phyloP scores from a whole-genome alignment of 2,797 vertebrate genomes.

The Microctenopoma lineatum region DNA sequence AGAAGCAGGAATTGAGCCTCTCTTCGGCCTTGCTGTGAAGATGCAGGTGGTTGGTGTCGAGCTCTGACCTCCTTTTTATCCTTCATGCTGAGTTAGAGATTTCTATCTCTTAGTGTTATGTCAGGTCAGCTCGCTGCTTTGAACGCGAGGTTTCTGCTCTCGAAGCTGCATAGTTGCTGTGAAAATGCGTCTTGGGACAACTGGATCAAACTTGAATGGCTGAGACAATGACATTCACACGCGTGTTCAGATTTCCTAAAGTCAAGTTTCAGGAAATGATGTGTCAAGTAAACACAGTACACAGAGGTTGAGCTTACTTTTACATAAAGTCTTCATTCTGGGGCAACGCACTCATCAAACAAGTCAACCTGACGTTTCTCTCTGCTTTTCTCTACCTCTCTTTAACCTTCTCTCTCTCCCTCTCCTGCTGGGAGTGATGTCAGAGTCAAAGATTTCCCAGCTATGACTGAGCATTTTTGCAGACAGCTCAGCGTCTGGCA shows the following conservation, averaged over 20 bases:
- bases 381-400: neutral
- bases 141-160: slow-evolving; percentile 8
- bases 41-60: slow-evolving; percentile 48
- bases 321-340: neutral
- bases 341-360: neutral
- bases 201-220: no score
- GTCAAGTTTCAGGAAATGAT: no score
- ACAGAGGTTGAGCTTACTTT: no score
- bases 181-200: no score
- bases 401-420: slow-evolving; percentile 1
- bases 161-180: neutral
- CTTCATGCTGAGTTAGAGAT: slow-evolving; percentile 51
- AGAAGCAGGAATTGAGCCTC: neutral
- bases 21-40: slow-evolving; percentile 12
- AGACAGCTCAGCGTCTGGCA: slow-evolving; percentile 18
- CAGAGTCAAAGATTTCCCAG: slow-evolving; percentile 46
- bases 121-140: slow-evolving; percentile 31
- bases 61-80: slow-evolving; percentile 33
- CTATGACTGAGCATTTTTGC: slow-evolving; percentile 70
- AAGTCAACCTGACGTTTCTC: slow-evolving; percentile 9
- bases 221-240: no score
- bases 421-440: slow-evolving; percentile 47
- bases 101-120: slow-evolving; percentile 44
- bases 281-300: no score
- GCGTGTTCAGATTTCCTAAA: no score